Evolutionary conservation across 2,797 vertebrate genomes (phyloP), one percentile per base, ranked within the genome.

Genomic region (Remorina albescens): DNA sequence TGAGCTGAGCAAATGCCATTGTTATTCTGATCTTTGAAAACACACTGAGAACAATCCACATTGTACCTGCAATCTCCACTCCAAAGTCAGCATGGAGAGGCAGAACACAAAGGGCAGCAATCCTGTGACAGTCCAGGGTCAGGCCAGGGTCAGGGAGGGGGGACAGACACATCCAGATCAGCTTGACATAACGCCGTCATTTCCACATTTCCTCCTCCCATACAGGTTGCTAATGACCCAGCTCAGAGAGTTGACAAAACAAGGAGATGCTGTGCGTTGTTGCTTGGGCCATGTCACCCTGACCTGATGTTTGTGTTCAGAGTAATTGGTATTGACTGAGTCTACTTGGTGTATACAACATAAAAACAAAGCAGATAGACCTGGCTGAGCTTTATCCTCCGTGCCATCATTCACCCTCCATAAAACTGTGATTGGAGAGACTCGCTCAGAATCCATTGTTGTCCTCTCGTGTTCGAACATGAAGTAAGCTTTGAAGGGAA

Each of bases 31-130:
- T 92, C 93, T 93, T 88, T 93, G 91, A 93, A 93, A 94, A 93
- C 90, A 90, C 91, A 87, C 88, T 88, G 91, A 96, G 95, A 95
- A 97, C 96, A 96, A 96, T 96, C 88, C 91, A 74, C 93, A 95
- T 96, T 98, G 91, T 93, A 94, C 94, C 95, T 96, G 94, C 95
- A 96, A 96, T 96, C 95, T 93, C 93, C 94, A 94, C 94, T 96
- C 95, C 95, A 95, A 94, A 94, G 92, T 93, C 95, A 95, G 91
- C 90, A 92, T 89, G 94, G 91, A 94, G 89, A 84, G 83, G 90
- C 82, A 81, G 90, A 86, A 88, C 91, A 95, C 93, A 94, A 95
- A 95, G 89, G 92, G 75, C 88, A 93, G 91, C 85, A 80, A 87
- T 90, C 94, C 85, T 92, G 84, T 95, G 95, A 95, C 92, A 88